Conservation (phyloP, 2,797 vertebrate species). For the Lepidocolaptes lacrymiger region DNA sequence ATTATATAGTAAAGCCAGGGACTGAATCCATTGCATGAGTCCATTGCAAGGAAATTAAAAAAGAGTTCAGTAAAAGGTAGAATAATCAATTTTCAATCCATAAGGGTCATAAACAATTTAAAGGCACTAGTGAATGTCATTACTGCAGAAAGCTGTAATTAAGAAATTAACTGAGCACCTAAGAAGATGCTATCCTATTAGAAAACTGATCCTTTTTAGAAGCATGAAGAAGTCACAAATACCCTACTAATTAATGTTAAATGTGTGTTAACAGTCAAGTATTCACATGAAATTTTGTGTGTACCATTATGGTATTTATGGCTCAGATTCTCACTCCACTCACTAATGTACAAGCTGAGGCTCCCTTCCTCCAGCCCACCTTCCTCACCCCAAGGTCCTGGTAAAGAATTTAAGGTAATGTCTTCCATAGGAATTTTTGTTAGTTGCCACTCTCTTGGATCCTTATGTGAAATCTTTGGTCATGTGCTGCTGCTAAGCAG, state of each 20-base stretch:
- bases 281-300: neutral
- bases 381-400: neutral
- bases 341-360: neutral
- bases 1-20: neutral
- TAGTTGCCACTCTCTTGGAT: neutral
- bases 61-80: neutral
- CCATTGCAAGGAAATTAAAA: neutral
- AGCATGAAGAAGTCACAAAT: neutral
- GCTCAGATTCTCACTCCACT: neutral
- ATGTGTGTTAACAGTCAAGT: neutral
- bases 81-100: neutral
- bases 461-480: neutral
- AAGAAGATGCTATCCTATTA: neutral
- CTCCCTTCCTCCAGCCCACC: neutral
- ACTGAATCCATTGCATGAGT: neutral
- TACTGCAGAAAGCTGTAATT: neutral
- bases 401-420: neutral
- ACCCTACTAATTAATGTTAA: neutral
- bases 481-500: neutral
- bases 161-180: neutral
- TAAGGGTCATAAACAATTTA: neutral
- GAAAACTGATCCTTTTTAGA: neutral
- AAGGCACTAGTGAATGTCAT: neutral
- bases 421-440: neutral
- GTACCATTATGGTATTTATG: neutral